Evolutionary conservation across 2,113 vertebrate species (phyloP).

Genomic region (Tretioscincus oriximinensis): DNA sequence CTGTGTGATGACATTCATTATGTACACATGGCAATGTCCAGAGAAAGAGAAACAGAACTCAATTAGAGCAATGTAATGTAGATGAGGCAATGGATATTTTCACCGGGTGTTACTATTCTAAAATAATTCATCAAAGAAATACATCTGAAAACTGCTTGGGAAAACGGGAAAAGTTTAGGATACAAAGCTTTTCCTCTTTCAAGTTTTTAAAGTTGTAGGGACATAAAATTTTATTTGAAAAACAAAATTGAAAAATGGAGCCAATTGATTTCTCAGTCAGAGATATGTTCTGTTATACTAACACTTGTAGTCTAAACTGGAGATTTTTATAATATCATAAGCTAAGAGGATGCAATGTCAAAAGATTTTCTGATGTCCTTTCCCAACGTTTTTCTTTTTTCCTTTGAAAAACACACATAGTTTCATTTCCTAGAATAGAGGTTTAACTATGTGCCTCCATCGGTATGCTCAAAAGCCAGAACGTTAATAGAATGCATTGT

Average conservation of each 20-base stretch:
- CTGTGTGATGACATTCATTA: neutral
- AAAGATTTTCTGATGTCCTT: neutral
- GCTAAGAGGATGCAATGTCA: neutral
- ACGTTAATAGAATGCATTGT: neutral
- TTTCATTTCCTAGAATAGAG: neutral
- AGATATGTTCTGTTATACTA: no score
- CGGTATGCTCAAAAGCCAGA: neutral
- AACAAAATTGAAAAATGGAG: no score
- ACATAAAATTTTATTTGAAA: no score
- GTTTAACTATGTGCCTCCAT: neutral
- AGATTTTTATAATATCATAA: no score
- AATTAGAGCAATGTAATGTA: neutral
- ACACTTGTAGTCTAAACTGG: no score
- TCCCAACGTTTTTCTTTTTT: neutral
- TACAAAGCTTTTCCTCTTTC: neutral
- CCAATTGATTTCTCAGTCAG: no score
- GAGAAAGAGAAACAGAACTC: neutral
- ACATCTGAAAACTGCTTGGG: neutral
- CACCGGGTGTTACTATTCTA: neutral
- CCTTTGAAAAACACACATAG: neutral
- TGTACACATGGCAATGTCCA: neutral
- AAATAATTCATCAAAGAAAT: neutral
- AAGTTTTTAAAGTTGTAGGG: neutral
- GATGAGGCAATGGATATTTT: neutral
- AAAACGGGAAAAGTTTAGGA: neutral